Base-by-base conservation (phyloP, 2,888 invertebrate species). In the Palloptera scutellata region DNA sequence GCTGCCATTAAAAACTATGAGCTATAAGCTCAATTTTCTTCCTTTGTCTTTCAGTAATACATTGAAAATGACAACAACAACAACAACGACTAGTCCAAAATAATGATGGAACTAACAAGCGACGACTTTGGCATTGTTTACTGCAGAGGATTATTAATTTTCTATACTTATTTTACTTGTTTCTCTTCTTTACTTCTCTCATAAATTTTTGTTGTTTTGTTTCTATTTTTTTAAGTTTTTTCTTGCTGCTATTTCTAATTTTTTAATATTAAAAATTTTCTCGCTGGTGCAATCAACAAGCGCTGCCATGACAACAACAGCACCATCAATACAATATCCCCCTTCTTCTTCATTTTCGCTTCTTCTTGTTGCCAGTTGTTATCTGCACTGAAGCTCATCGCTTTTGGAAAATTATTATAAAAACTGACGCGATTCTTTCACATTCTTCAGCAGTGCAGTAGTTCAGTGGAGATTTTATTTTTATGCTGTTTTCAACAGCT, bases 101-200 rank as follows among this genome's bases (percentile, higher is more conserved):
- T 78, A 78, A 79, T 78, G 78, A 77, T 76, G 74, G 78, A 78
- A 79, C 77, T 78, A 79, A 79, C 78, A 77, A 78, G 78, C 79
- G 78, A 76, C 78, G 79, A 78, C 78, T 79, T 77, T 77, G 77
- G 67, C 79, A 77, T 79, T 78, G 78, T 78, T 79, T 78, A 78
- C 78, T 76, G 78, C 77, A 70, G 75, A 75, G 77, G 79, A 78
- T 79, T 78, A 78, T 78, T 78, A 78, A 78, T 79, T 78, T 78
- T 79, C 78, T 74, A 77, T 78, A 78, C 78, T 75, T 73, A 74
- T 79, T 77, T 19, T 52, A 2, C 12, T 40, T 20, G 30, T 15
- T 40, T 9, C 12, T 41, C 17, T 40, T 17, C 61, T 45, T 45
- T 60, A 20, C 10, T 48, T 45, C 48, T 43, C 43, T 42, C 41